Evolutionary conservation across 2,888 invertebrate genomes (phyloP).

Genomic region (Fragum fragum): DNA sequence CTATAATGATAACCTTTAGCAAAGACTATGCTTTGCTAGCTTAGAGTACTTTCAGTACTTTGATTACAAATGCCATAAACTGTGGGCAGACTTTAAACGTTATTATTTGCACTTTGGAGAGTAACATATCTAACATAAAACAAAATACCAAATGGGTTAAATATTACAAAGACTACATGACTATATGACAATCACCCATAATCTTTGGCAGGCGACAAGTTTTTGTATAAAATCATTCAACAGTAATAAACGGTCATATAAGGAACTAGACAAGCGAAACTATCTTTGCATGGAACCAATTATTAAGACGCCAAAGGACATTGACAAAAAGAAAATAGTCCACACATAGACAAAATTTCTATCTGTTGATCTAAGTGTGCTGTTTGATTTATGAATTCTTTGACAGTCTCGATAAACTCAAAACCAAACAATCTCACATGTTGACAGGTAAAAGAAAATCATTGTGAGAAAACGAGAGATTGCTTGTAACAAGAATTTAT

Average conservation of each 20-base stretch:
- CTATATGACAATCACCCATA: conserved; percentile 1
- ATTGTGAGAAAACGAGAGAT: conserved; percentile 17
- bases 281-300: conserved; percentile 18
- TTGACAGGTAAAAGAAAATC: too few relatives aligned
- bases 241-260: not conserved
- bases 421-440: too few relatives aligned
- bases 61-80: too few relatives aligned
- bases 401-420: too few relatives aligned
- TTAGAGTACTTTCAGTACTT: too few relatives aligned
- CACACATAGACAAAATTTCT: conserved; percentile 8
- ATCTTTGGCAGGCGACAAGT: conserved; percentile 31
- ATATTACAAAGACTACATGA: not conserved
- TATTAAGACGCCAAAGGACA: not conserved
- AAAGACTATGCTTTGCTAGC: too few relatives aligned
- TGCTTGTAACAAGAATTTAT: not conserved
- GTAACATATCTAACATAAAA: too few relatives aligned
- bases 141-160: too few relatives aligned
- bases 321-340: conserved; percentile 8
- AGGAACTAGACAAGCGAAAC: conserved; percentile 22
- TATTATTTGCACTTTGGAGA: too few relatives aligned
- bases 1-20: too few relatives aligned
- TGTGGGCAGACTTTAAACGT: too few relatives aligned
- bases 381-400: conserved; percentile 4
- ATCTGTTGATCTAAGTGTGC: not conserved
- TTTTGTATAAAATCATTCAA: conserved; percentile 19